Evolutionary conservation across 1,140 invertebrate species (phyloP), one percentile per base, ranked within the genome.

Genomic region (Zaprionus africanus): DNA sequence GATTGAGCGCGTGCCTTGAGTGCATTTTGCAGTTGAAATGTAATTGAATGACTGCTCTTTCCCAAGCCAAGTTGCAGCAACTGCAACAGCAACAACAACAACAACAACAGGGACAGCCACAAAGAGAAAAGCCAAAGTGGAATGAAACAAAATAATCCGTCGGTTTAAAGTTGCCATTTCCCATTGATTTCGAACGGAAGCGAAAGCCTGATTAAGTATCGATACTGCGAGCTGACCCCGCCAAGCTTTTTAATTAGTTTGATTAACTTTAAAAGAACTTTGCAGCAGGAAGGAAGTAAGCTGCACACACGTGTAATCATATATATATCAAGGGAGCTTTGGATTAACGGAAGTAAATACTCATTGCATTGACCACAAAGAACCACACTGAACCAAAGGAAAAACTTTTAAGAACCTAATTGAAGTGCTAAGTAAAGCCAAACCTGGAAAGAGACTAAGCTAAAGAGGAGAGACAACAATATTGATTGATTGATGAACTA

Each of bases 1-100:
- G 15, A 43, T n/a, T 13, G 7, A 15, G 12, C 36, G 36, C 36
- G 5, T 38, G 12, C 36, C 13, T 46, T 22, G 19, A 49, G 46
- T 19, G 46, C 46, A 49, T 49, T 49, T 49, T 49, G 46, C 46
- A 19, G 17, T 49, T 19, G 19, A 49, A 49, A 19, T 49, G 46
- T 49, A 49, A 49, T 49, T 49, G 46, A 49, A 49, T 49, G 46
- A 49, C 17, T 49, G 22, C 31, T 11, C 9, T 2, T 34, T 34
- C 2, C 9, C 38, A 41, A 41, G 13, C 38, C 38, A 41, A 13
- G 4, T 13, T 15, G 38, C 15, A 41, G 13, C 38, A 5, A 41
- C 28, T 3, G 2, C 28, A 5, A 41, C 28, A 11, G 2, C 28
- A 31, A 31, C 31, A 28, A 28, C 6, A 28, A 1, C 26, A 38